phyloP scores from a whole-genome alignment of 1,140 invertebrate species.

The Pachyrhynchus sulphureomaculatus region DNA sequence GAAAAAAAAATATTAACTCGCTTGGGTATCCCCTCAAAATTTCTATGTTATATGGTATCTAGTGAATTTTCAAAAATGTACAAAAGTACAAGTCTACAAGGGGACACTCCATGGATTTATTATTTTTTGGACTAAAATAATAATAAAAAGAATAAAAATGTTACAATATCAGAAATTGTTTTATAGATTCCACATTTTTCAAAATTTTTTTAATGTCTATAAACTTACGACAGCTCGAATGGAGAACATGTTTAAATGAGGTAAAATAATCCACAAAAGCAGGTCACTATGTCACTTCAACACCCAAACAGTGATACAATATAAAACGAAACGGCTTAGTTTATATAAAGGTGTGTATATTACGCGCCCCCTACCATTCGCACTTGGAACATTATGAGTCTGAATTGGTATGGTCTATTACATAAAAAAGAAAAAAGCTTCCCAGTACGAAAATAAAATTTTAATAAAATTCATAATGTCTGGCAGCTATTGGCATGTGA shows the following conservation, averaged over 20 bases:
- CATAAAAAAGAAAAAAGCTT: constrained; percentile 11
- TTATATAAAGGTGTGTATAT: not conserved
- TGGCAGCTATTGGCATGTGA: not conserved
- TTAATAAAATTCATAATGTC: not conserved
- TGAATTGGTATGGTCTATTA: not conserved
- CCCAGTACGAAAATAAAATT: not conserved
- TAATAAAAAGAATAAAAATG: no score
- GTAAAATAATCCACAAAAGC: constrained; percentile 22
- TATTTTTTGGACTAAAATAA: no score
- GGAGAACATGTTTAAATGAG: constrained; percentile 30
- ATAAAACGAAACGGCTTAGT: not conserved
- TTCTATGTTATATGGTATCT: no score
- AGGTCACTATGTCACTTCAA: constrained; percentile 31
- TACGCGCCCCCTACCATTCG: not conserved
- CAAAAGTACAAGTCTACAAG: no score
- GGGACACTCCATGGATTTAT: no score
- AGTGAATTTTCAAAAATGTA: no score
- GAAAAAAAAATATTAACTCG: no score
- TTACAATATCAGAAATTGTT: no score
- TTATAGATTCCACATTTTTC: not conserved
- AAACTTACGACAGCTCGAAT: constrained; percentile 41
- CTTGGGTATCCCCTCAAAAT: no score
- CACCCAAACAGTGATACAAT: constrained; percentile 2
- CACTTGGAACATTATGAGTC: not conserved
- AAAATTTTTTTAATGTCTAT: not conserved